Base-by-base conservation (phyloP, 2,888 invertebrate genomes). In the Boloria euphrosyne region DNA sequence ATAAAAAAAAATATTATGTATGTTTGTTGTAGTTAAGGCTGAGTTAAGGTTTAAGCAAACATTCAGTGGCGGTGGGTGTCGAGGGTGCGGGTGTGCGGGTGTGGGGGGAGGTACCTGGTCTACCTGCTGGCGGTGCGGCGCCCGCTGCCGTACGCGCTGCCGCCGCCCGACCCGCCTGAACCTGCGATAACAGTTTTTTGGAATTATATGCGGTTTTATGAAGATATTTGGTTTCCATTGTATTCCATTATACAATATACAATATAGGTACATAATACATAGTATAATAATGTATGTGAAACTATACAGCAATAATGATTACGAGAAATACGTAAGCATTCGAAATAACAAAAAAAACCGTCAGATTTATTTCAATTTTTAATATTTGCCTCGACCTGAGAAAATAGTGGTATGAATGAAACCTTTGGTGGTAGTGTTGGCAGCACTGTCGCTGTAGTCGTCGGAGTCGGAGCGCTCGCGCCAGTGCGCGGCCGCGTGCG, bases 101-200 rank as follows among this genome's bases (percentile, higher is more conserved):
- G 74, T 73, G 77, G 73, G 76, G 89, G 89, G 84, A 87, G 89
- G 92, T 93, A 93, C 93, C 93, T 93, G 92, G 82, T 92, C 93
- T 93, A 93, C 93, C 93, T 93, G 93, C 92, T 92, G 90, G 90
- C 90, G 82, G 92, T 90, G 88, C 92, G 89, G 70, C 92, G 86
- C 69, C 90, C 91, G 78, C 90, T 90, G 78, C 90, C 90, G 78
- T 90, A 90, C 69, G 85, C 84, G 66, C 89, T 89, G 76, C 89
- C 90, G 62, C 89, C 87, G 4, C 89, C 88, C 0, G 90, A 90
- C 16, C 90, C 88, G 70, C 90, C 90, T 7, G 91, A 92, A 22
- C 91, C 91, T 91, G 75, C 0, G 0, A 16, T 7, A 16, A 61
- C 7, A 43, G 14, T 62, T 4, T n/a, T n/a, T n/a, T n/a, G n/a